phyloP scores from a whole-genome alignment of 2,113 vertebrate species.

The Chaetorhynchus papuensis region DNA sequence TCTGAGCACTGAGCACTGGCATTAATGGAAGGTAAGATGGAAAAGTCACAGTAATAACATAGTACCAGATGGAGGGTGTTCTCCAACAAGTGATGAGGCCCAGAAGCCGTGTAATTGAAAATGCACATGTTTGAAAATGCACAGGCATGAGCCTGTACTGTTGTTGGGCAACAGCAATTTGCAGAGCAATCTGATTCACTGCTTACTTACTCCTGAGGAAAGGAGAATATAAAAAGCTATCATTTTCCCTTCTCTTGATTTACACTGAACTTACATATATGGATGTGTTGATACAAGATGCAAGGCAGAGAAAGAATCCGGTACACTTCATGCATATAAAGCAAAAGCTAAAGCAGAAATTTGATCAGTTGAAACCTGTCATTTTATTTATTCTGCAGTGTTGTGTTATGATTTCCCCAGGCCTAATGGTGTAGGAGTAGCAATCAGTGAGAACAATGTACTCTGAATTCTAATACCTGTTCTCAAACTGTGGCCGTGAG shows the following conservation, averaged over 20 bases:
- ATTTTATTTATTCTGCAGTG: neutral
- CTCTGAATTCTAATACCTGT: neutral
- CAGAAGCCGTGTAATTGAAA: neutral
- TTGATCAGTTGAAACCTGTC: neutral
- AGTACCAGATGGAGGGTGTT: neutral
- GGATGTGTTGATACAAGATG: neutral
- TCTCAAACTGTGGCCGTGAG: neutral
- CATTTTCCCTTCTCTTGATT: neutral
- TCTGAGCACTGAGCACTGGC: neutral
- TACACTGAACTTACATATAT: neutral
- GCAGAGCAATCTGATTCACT: neutral
- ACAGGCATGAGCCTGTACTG: neutral
- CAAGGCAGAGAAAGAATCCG: neutral
- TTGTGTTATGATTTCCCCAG: neutral
- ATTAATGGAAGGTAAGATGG: neutral
- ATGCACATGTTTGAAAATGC: neutral
- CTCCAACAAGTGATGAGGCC: neutral
- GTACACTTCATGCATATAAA: neutral
- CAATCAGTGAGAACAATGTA: neutral
- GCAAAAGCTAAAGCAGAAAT: neutral
- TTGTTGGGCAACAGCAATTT: neutral
- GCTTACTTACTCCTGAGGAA: neutral
- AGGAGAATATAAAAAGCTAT: neutral
- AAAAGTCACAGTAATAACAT: neutral
- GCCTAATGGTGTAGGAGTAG: neutral